These are phyloP conservation scores for Steinernema carpocapsae DNA, from an alignment of 2,888 invertebrate species.

Conservation along the genomic window DNA sequence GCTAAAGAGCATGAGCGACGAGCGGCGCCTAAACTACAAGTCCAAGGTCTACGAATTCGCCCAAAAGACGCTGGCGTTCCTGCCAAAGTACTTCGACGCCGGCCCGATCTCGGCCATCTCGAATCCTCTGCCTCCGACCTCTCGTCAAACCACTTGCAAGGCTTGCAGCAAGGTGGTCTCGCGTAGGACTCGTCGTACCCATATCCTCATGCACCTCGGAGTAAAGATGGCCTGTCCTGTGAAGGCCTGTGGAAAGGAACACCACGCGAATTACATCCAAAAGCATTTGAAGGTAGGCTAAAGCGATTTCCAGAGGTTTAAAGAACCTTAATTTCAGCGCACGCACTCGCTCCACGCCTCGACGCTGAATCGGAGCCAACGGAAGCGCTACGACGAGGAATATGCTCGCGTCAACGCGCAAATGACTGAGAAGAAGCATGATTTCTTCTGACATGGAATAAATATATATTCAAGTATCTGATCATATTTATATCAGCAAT, in stretches of 20 bases:
- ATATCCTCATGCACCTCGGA: neutral
- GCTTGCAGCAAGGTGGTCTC: neutral
- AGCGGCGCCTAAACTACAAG: neutral
- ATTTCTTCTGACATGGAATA: too few species aligned
- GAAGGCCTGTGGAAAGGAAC: neutral
- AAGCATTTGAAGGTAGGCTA: constrained; percentile 14
- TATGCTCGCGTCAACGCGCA: too few species aligned
- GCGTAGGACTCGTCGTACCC: neutral
- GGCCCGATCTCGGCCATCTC: neutral
- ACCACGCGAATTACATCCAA: neutral
- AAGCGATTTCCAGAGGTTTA: too few species aligned
- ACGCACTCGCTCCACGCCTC: too few species aligned
- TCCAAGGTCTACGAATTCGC: neutral
- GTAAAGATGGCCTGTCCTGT: neutral
- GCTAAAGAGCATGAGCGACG: neutral
- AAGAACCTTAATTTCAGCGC: too few species aligned
- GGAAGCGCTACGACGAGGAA: too few species aligned
- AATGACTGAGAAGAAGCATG: too few species aligned
- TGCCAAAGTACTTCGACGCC: neutral
- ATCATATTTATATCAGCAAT: too few species aligned
- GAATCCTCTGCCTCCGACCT: too few species aligned
- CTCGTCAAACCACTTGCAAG: neutral
- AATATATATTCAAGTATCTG: too few species aligned
- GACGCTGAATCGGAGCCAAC: too few species aligned
- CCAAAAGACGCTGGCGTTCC: neutral